Evolutionary conservation across 2,797 vertebrate genomes (phyloP), one percentile per base, ranked within the genome.

Genomic region (Anguilla marmorata): DNA sequence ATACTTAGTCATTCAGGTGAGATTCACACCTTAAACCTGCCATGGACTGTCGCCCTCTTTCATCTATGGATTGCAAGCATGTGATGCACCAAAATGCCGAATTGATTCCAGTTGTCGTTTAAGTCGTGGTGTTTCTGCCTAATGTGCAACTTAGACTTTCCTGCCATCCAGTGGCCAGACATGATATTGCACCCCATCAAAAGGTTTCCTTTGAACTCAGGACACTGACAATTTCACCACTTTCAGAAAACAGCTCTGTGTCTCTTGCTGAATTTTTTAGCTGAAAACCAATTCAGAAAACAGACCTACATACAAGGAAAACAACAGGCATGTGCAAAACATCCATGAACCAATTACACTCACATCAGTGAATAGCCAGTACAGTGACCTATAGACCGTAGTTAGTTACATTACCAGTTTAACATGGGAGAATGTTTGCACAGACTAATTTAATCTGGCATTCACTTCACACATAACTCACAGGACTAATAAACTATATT

Each of bases 91-190:
- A 50, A 48, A 82, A 21, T n/a, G 41, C 14, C 5, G 9, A 80
- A 45, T 21, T 45, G 19, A 80, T 41, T 45, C 16, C 6, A 50
- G 24, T 27, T 12, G 50, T n/a, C 19, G 2, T 48, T 7, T 50
- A 24, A 82, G 19, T 24, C 6, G 19, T 21, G 24, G 79, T 8
- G 79, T 45, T 50, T 24, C 41, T 0, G 41, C 50, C 6, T 82
- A 48, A n/a, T 82, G 45, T 11, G 41, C 86, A 84, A 74, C 16
- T 60, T 56, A 88, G 86, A 88, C 85, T 74, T 87, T 89, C 90
- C 89, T 91, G 91, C 92, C 93, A 90, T 92, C 94, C 91, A 2
- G 87, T 93, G 95, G 94, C 87, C 60, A 82, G 0, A 87, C 27
- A 1, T 16, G 0, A 30, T 79, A 90, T 45, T 76, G 69, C 79